A percentile compares a stretch with the other conserved stretches of the same genome.
These are phyloP conservation scores for Rhinichthys klamathensis DNA, from an alignment of 2,113 vertebrate species.

Conservation along the genomic window DNA sequence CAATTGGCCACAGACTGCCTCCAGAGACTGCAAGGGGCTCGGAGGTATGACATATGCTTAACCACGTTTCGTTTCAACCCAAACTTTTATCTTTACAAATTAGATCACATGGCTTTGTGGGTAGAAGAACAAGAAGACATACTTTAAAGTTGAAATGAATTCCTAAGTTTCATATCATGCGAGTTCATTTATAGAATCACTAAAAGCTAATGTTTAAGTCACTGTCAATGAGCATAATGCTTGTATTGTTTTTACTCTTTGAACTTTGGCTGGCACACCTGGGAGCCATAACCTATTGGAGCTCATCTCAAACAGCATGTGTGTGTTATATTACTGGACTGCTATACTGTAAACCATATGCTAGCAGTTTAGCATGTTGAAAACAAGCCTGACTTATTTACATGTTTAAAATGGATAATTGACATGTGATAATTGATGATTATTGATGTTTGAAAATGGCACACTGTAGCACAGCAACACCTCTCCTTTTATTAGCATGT, in stretches of 20 bases:
- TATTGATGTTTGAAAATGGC: not conserved
- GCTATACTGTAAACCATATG: not conserved
- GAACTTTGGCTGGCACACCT: slow-evolving; percentile 24
- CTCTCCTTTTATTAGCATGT: slow-evolving; percentile 25
- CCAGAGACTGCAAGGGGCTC: slow-evolving; percentile 81
- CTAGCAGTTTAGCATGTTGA: not conserved
- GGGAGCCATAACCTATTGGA: slow-evolving; percentile 1
- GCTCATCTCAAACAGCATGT: slow-evolving; percentile 1
- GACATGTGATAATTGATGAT: not conserved
- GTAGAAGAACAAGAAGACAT: not conserved
- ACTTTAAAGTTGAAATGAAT: not conserved
- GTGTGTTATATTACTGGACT: slow-evolving; percentile 11
- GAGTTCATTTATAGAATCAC: not conserved
- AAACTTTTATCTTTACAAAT: not conserved
- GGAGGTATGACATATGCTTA: slow-evolving; percentile 76
- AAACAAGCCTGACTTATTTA: not conserved
- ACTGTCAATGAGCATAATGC: not conserved
- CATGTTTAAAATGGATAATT: not conserved
- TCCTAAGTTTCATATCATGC: not conserved
- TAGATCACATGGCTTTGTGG: not conserved
- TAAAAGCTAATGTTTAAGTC: not conserved
- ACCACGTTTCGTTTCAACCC: not conserved
- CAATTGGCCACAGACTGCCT: slow-evolving; percentile 81
- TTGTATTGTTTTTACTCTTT: not conserved
- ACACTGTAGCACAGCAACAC: not conserved